Evolutionary conservation across 2,797 vertebrate genomes (phyloP), one percentile per base, ranked within the genome.

Genomic region (Halcyon leucocephala): DNA sequence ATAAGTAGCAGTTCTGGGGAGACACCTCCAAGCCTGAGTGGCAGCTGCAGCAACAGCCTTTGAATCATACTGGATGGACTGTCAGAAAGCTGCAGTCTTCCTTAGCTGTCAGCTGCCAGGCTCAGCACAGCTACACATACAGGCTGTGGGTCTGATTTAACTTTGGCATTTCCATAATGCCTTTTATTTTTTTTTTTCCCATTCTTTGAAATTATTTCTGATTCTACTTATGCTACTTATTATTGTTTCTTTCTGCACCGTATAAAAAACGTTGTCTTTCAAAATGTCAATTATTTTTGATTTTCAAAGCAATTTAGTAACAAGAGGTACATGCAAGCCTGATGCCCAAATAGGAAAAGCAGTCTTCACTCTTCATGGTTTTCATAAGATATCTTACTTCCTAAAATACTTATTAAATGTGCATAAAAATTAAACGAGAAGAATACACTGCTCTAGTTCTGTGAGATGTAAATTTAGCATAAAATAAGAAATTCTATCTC

Each of bases 261-360:
- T 89, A 22, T 62, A 44, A 81, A 93, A 77, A 33, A 22, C 55
- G 21, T 58, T 94, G 31, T 83, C 57, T 95, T 88, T 79, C 64
- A 81, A 64, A 91, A 82, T 57, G 82, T 77, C 93, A 91, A 52
- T 92, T 96, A 82, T 82, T 95, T 96, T 95, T 90, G 18, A 89
- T 93, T 93, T 95, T 96, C 78, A 94, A 80, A 96, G 89, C 44
- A 52, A 62, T 87, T 92, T 84, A 73, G 29, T 87, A 77, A 20
- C 57, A 65, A 42, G 33, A 76, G 25, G 19, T 89, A 48, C 29
- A 21, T 77, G 44, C 52, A 95, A 94, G 26, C 28, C 37, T 80
- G 61, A 37, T 80, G 29, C 81, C 64, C 42, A 41, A 66, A 58
- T 33, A 86, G 44, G 48, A 93, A 35, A 69, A 90, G 61, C 33